Conservation (phyloP, 2,797 vertebrate genomes). For the Mus caroli region DNA sequence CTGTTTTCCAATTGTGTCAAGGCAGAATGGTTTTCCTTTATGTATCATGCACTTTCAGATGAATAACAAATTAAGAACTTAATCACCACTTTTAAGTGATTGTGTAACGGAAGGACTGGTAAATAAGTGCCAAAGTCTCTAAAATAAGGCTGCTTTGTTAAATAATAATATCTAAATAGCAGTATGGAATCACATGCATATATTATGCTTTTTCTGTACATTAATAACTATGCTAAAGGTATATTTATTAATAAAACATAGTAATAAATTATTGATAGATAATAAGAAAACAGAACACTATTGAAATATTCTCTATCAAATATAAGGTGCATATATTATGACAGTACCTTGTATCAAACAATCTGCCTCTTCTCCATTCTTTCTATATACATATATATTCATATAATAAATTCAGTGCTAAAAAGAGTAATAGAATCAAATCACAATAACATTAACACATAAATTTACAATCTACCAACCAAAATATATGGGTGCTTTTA, state of each 20-base stretch:
- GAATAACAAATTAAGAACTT: background rate
- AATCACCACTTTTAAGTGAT: background rate
- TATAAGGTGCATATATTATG: background rate
- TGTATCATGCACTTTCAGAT: too few species aligned
- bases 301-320: background rate
- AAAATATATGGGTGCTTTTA: background rate
- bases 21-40: background rate
- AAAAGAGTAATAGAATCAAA: background rate
- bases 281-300: background rate
- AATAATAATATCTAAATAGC: background rate
- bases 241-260: background rate
- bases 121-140: background rate
- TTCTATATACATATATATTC: background rate
- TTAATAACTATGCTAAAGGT: background rate
- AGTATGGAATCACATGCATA: background rate
- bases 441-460: background rate
- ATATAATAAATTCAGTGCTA: background rate
- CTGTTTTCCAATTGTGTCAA: too few species aligned
- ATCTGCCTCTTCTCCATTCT: background rate
- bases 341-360: background rate
- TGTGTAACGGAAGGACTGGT: background rate
- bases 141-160: too few species aligned
- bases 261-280: background rate
- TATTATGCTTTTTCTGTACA: background rate
- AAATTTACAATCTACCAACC: background rate